phyloP scores from a whole-genome alignment of 2,888 invertebrate genomes.

The Toxonevra muliebris region DNA sequence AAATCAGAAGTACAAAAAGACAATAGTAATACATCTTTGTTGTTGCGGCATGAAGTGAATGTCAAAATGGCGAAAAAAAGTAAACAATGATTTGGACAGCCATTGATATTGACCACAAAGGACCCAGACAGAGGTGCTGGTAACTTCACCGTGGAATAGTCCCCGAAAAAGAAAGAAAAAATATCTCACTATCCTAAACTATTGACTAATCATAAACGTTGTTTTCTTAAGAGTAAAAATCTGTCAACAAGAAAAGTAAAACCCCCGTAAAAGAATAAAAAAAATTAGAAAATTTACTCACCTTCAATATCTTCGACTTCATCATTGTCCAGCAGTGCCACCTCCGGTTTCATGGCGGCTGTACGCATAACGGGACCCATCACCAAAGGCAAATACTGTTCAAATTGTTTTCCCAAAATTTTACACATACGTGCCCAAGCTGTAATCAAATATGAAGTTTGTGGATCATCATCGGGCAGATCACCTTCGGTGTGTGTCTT shows the following conservation, averaged over 20 bases:
- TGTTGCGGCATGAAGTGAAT: too few species aligned
- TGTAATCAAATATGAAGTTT: constrained; percentile 96
- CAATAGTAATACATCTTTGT: too few species aligned
- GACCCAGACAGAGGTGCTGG: too few species aligned
- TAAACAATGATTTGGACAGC: too few species aligned
- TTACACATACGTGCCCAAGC: constrained; percentile 99
- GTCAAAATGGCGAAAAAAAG: too few species aligned
- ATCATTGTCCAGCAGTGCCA: constrained; percentile 84
- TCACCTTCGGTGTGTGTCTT: constrained; percentile 88
- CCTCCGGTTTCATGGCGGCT: constrained; percentile 89
- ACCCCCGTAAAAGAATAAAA: background rate
- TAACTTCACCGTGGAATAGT: too few species aligned
- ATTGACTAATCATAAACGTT: too few species aligned
- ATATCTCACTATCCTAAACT: too few species aligned
- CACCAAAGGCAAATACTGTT: constrained; percentile 88
- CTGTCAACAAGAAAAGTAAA: background rate
- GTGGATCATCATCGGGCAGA: constrained; percentile 94
- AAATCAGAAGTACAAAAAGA: too few species aligned
- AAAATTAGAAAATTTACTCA: constrained; percentile 8
- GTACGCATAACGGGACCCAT: constrained; percentile 91
- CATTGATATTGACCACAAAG: too few species aligned
- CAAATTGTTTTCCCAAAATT: constrained; percentile 85
- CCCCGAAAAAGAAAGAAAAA: too few species aligned
- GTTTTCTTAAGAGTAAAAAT: too few species aligned
- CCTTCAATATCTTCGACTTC: constrained; percentile 81